These are phyloP conservation scores for Lateolabrax maculatus DNA, from an alignment of 2,797 vertebrate genomes.

Conservation along the genomic window DNA sequence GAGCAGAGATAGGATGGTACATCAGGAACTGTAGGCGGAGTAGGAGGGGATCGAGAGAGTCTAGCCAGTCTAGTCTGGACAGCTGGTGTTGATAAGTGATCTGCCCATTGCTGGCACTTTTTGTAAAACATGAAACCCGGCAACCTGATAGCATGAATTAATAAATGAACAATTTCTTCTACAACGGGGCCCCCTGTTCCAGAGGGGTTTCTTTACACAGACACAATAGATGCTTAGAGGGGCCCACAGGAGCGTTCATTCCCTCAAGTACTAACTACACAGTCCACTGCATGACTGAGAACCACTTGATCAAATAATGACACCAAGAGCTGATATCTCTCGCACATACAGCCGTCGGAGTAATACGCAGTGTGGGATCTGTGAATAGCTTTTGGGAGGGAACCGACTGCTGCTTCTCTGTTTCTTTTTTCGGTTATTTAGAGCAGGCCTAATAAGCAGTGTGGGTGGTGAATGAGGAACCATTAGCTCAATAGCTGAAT, in stretches of 20 bases:
- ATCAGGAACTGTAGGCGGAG: conserved; percentile 54
- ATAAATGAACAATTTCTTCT: conserved; percentile 83
- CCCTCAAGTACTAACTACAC: conserved; percentile 76
- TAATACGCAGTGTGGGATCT: conserved; percentile 56
- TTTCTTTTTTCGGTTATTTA: conserved; percentile 72
- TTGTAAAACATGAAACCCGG: conserved; percentile 85
- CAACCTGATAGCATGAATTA: conserved; percentile 86
- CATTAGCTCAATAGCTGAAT: conserved; percentile 80
- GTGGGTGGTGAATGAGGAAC: conserved; percentile 80
- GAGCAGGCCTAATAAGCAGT: conserved; percentile 77
- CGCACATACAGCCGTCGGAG: conserved; percentile 36
- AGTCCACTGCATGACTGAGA: conserved; percentile 70
- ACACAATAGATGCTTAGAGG: conserved; percentile 78
- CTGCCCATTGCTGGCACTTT: conserved; percentile 79
- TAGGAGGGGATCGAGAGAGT: conserved; percentile 52
- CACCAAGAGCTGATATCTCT: conserved; percentile 61
- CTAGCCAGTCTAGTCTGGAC: conserved; percentile 69
- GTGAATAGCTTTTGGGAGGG: conserved; percentile 69
- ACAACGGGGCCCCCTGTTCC: conserved; percentile 71
- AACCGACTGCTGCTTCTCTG: conserved; percentile 59
- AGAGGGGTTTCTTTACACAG: conserved; percentile 76
- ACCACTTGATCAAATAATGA: conserved; percentile 79
- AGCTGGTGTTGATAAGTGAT: conserved; percentile 87
- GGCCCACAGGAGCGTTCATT: conserved; percentile 74
- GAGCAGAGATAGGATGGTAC: conserved; percentile 57